phyloP scores from a whole-genome alignment of 2,113 vertebrate species.

The Grantiella picta region DNA sequence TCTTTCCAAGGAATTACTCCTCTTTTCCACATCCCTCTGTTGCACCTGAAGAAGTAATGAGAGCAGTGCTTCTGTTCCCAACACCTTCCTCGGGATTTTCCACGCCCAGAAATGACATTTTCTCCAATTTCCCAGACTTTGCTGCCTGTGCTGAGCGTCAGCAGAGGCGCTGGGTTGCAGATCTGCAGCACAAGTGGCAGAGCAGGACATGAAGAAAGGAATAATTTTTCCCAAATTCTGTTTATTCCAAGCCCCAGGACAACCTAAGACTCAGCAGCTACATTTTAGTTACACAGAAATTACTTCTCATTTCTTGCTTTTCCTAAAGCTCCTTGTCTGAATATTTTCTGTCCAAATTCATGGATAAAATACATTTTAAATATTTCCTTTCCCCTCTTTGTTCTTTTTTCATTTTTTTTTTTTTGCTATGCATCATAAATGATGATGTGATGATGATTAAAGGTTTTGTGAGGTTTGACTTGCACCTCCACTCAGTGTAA shows the following conservation, averaged over 20 bases:
- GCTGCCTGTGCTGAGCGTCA: background rate
- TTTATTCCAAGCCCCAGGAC: background rate
- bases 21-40: background rate
- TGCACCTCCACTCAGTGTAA: background rate
- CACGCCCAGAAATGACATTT: background rate
- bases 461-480: background rate
- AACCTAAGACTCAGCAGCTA: background rate
- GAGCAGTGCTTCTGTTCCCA: background rate
- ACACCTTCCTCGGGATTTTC: background rate
- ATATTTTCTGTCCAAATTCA: background rate
- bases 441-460: background rate
- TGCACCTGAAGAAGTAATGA: background rate
- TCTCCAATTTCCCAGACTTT: background rate
- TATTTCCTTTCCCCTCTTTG: background rate
- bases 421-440: background rate
- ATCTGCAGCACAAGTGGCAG: background rate
- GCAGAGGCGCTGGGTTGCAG: background rate
- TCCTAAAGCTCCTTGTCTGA: background rate
- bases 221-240: background rate
- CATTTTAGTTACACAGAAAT: background rate
- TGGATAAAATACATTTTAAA: background rate
- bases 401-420: background rate
- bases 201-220: background rate
- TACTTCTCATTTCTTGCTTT: background rate
- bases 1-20: background rate